These are phyloP conservation scores for Atlantisia rogersi DNA, from an alignment of 2,113 vertebrate genomes.

Conservation along the genomic window DNA sequence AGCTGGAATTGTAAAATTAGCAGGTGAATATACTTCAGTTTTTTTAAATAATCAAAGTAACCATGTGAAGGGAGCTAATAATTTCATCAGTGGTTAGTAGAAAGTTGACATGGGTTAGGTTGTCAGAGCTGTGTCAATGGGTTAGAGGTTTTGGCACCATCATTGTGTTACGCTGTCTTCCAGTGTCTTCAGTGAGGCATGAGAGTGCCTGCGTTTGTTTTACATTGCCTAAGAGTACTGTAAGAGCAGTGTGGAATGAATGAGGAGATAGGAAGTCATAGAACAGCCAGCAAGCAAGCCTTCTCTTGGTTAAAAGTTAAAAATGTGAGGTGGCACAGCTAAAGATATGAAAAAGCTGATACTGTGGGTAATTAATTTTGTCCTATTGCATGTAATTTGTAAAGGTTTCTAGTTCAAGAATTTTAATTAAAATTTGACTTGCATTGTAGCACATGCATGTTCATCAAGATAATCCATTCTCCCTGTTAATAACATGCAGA, in stretches of 20 bases:
- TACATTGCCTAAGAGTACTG: background rate
- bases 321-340: background rate
- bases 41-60: background rate
- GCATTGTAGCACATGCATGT: background rate
- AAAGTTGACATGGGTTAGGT: background rate
- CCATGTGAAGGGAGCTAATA: background rate
- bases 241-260: background rate
- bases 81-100: background rate
- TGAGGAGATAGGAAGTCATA: background rate
- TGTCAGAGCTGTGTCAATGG: background rate
- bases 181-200: background rate
- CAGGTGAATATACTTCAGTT: conserved; percentile 77
- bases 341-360: background rate
- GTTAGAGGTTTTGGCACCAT: background rate
- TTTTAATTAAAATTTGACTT: background rate
- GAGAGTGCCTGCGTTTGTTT: background rate
- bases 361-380: background rate
- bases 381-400: background rate
- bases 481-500: background rate
- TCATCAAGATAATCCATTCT: background rate
- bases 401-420: background rate
- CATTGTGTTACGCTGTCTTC: rapidly evolving
- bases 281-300: background rate
- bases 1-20: conserved; percentile 93
- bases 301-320: background rate